Percentiles rank a stretch among this genome's conserved stretches.
Conservation (phyloP, 2,113 vertebrate genomes). For the Gobio gobio region DNA sequence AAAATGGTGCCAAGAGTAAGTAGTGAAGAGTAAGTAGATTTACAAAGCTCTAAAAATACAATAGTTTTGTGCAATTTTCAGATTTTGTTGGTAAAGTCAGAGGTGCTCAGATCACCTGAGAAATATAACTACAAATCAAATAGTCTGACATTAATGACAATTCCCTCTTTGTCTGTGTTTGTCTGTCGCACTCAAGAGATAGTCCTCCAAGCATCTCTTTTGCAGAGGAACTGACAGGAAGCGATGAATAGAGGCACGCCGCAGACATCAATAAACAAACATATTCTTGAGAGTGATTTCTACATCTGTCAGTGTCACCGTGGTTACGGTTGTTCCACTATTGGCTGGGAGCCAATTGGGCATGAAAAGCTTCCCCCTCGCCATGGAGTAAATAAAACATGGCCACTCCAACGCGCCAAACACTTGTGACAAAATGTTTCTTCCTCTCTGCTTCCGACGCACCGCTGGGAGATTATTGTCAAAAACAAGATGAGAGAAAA, state of each 20-base stretch:
- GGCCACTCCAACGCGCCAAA: conserved; percentile 21
- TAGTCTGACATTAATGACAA: conserved; percentile 36
- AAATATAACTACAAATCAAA: conserved; percentile 9
- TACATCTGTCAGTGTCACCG: conserved; percentile 43
- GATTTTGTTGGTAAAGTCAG: background rate
- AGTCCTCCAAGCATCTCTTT: conserved; percentile 43
- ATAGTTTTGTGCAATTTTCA: background rate
- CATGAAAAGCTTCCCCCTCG: conserved; percentile 41
- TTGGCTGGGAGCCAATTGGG: conserved; percentile 45
- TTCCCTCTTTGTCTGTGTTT: conserved; percentile 22
- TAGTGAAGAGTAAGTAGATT: background rate
- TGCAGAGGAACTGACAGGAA: conserved; percentile 40
- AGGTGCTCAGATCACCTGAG: conserved; percentile 33
- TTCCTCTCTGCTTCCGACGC: conserved; percentile 39
- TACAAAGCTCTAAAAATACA: background rate
- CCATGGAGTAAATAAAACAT: conserved; percentile 43
- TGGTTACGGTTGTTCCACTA: conserved; percentile 31
- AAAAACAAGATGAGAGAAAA: conserved; percentile 45
- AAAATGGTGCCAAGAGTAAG: too few relatives aligned
- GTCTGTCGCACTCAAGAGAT: conserved; percentile 14
- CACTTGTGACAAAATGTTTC: conserved; percentile 56
- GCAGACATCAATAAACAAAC: conserved; percentile 45
- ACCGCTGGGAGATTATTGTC: conserved; percentile 47
- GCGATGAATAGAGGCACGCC: conserved; percentile 21
- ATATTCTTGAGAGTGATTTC: conserved; percentile 38